Percentiles rank a stretch among this genome's conserved stretches.
Evolutionary conservation across 2,113 vertebrate species (phyloP).

Genomic region (Pan paniscus): DNA sequence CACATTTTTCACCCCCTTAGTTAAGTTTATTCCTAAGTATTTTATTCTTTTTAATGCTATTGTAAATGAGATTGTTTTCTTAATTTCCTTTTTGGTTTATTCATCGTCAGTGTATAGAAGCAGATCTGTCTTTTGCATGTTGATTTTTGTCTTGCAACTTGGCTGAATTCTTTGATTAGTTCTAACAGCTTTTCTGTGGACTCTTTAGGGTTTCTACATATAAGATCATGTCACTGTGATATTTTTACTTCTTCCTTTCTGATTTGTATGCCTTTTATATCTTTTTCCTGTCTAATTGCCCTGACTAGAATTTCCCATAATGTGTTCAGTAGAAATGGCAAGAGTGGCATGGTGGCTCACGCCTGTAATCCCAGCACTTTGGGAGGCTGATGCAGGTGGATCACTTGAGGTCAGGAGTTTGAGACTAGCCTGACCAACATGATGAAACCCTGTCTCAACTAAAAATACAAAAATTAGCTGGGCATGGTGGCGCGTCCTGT

Average conservation of each 20-base stretch:
- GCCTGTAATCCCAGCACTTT: no score
- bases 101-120: not conserved
- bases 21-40: slow-evolving; percentile 35
- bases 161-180: not conserved
- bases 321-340: not conserved
- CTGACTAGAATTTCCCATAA: not conserved
- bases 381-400: no score
- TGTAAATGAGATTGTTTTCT: not conserved
- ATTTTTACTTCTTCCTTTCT: not conserved
- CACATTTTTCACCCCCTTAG: not conserved
- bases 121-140: not conserved
- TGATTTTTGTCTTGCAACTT: not conserved
- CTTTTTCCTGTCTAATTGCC: not conserved
- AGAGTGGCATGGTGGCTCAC: not conserved
- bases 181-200: not conserved
- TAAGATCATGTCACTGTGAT: not conserved
- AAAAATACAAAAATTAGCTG: no score
- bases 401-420: no score
- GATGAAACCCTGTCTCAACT: no score
- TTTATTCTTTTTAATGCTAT: not conserved
- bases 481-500: no score
- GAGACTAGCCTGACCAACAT: no score
- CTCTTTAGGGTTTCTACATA: not conserved
- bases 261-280: not conserved
- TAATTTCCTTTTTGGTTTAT: slow-evolving; percentile 2